A percentile compares a stretch with the other conserved stretches of the same genome.
Conservation (phyloP, 2,888 invertebrate genomes). For the Ochropleura leucogaster region DNA sequence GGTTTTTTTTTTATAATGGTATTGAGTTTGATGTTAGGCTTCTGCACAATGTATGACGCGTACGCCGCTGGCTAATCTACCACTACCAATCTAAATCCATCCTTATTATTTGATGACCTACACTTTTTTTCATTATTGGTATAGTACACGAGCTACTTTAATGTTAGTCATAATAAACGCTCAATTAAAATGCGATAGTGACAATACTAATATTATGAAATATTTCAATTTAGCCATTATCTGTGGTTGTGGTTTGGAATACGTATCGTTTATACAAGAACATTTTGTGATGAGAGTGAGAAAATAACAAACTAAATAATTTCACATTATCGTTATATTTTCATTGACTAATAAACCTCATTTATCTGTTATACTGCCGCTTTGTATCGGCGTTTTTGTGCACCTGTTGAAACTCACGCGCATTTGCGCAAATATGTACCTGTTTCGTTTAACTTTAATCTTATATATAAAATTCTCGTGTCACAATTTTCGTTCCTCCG, state of each 20-base stretch:
- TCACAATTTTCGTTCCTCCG: too few relatives aligned
- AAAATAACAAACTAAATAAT: background rate
- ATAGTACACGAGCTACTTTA: background rate
- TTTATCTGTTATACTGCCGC: background rate
- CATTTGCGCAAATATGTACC: background rate
- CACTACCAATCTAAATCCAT: background rate
- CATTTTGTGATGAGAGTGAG: background rate
- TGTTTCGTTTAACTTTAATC: background rate
- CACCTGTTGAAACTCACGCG: background rate
- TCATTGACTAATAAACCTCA: background rate
- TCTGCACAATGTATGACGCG: too few relatives aligned
- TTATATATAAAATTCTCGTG: too few relatives aligned
- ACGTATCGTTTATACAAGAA: too few relatives aligned
- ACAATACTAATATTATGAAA: background rate
- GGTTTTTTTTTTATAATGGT: too few relatives aligned
- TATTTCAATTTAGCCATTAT: background rate
- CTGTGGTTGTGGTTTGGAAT: too few relatives aligned
- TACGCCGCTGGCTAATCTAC: too few relatives aligned
- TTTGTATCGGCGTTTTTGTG: background rate
- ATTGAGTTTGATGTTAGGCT: too few relatives aligned
- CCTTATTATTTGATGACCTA: background rate
- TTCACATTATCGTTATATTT: background rate
- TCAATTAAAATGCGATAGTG: background rate
- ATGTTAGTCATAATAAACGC: background rate
- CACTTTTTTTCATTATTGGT: background rate